phyloP scores from a whole-genome alignment of 2,797 vertebrate genomes.

The Alca torda region DNA sequence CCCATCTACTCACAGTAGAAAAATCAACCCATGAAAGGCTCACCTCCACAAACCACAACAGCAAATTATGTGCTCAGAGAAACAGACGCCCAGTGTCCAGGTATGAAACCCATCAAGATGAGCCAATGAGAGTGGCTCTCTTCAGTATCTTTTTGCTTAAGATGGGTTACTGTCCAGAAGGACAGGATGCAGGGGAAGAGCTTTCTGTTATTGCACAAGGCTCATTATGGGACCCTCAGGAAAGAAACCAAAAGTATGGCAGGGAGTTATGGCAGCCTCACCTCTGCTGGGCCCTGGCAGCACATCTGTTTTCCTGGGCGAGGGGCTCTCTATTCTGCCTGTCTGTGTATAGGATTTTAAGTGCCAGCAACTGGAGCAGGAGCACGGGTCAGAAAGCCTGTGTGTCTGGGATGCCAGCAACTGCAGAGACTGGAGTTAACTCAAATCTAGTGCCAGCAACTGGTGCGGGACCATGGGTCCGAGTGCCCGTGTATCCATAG shows the following conservation, averaged over 20 bases:
- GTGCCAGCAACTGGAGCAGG: neutral
- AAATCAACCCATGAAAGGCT: neutral
- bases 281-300: neutral
- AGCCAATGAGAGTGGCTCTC: neutral
- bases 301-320: neutral
- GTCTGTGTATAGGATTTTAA: neutral
- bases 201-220: neutral
- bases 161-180: neutral
- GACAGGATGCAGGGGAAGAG: neutral
- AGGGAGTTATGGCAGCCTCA: neutral
- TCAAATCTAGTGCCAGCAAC: neutral
- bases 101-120: neutral
- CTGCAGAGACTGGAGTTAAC: too few species aligned
- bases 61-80: neutral
- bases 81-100: neutral
- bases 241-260: neutral
- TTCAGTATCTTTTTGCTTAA: neutral
- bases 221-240: neutral
- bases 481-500: neutral
- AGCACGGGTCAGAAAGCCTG: neutral
- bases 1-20: neutral
- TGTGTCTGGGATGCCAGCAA: neutral
- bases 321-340: neutral
- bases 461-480: rapidly evolving
- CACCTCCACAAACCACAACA: neutral